Base-by-base conservation (phyloP, 2,113 vertebrate genomes). In the Limnothrissa miodon region DNA sequence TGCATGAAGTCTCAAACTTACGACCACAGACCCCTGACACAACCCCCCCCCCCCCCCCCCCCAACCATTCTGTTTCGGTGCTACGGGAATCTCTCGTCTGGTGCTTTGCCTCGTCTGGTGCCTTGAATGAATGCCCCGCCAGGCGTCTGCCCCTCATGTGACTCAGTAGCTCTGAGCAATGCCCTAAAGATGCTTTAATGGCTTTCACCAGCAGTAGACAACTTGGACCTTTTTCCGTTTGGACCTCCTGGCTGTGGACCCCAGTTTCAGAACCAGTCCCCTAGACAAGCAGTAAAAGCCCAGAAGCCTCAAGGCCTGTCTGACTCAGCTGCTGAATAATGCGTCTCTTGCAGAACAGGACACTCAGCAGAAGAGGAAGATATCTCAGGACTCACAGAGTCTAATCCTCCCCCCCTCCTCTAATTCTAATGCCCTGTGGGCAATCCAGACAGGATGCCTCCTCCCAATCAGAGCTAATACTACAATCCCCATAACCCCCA, bases 281-380 rank as follows among this genome's bases (percentile, higher is more conserved):
- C 42, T 86, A 82, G 80, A 88, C 10, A 0, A 17, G 4, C 4
- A 15, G 66, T 74, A 33, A 33, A 74, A 10, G 36, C 25, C 66
- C 29, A 15, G 11, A 74, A 4, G 66, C 66, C 17, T 1, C 66
- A 29, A 39, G 66, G 29, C n/a, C 59, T 11, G 62, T 29, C 84
- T 90, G 91, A 91, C 85, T 92, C 90, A 90, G 92, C 81, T 85
- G 82, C 86, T 90, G 91, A 93, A 92, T 90, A 91, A 89, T 93
- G 87, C 84, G 48, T 86, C 85, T 44, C 86, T 85, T n/a, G n/a
- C n/a, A n/a, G n/a, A n/a, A 81, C 83, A 87, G 89, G 89, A 90
- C 87, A n/a, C n/a, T n/a, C n/a, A n/a, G n/a, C n/a, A n/a, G n/a
- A n/a, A n/a, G n/a, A n/a, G n/a, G n/a, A n/a, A n/a, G n/a, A n/a